These are phyloP conservation scores for Girardia tigrina DNA, from an alignment of 2,888 invertebrate species.

Conservation along the genomic window DNA sequence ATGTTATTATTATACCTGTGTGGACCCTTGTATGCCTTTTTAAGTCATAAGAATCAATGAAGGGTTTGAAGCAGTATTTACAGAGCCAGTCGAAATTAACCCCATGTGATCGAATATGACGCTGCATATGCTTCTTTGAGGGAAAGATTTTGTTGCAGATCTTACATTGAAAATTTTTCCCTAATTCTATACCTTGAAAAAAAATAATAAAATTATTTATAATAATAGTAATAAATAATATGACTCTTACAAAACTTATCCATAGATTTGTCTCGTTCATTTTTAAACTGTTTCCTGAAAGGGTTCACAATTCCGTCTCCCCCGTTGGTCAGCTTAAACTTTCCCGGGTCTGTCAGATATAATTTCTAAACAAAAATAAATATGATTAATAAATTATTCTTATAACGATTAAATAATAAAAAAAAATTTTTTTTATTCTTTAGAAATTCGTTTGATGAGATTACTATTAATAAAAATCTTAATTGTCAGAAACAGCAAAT, in stretches of 20 bases:
- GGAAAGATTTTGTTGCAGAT: background rate
- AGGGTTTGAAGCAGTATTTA: background rate
- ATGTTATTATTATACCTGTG: background rate
- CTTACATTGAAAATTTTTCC: background rate
- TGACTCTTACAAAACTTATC: background rate
- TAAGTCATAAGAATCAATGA: background rate
- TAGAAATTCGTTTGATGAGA: background rate
- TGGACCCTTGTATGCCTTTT: background rate
- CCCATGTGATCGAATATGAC: background rate
- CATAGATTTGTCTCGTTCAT: background rate
- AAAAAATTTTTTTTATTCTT: background rate
- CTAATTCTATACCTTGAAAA: background rate
- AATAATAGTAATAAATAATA: background rate
- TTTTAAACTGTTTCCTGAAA: background rate
- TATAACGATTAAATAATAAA: background rate
- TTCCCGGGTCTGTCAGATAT: background rate
- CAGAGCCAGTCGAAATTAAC: background rate
- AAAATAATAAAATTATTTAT: background rate
- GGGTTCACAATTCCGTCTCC: background rate
- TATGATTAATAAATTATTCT: background rate
- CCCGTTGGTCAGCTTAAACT: background rate
- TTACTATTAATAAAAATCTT: too few species aligned
- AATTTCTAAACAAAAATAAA: background rate
- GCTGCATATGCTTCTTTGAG: background rate
- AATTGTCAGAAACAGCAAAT: too few species aligned